Base-by-base conservation (phyloP, 37 sponge, comb jelly and placozoan genomes). In the Bolinopsis microptera region DNA sequence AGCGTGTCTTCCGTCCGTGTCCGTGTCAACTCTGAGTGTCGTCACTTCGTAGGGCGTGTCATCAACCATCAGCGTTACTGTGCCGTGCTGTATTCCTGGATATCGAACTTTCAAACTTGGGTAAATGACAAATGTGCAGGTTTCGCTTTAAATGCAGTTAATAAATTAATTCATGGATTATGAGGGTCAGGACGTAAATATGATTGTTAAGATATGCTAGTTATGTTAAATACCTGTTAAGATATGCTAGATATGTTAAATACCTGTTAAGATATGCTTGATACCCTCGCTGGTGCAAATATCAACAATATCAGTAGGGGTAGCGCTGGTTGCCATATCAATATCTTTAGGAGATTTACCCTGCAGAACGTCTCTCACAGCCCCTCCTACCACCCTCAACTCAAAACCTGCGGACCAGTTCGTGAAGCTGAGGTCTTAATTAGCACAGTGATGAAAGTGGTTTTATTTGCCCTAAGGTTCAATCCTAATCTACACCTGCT, bases 1-100 rank as follows among this genome's bases (percentile, higher is more conserved):
- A 21, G 99, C 99, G 80, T 97, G 99, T 24, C 99, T 93, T 28
- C 98, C 98, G 80, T 99, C 98, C 0, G 98, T 97, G 72, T 92
- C 94, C 3, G 68, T 38, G 76, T 97, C 99, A n/a, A 96, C 93
- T 0, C 99, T 69, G 69, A 99, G 93, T 9, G 99, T 97, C 24
- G 99, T 97, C 24, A 99, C 93, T 76, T 99, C 96, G 69, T 93
- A 88, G 93, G 69, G 93, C 27, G 90, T 93, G 23, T 69, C 77
- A 40, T 93, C 61, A 27, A 95, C 34, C 92, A 95, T 95, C 30
- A 95, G 96, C 25, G 97, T 96, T 38, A 99, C 31, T 0, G 98
- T 99, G 1, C 99, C 98, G 93, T 97, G 97, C 36, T 97, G 93
- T n/a, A 96, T 61, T 13, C 99, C 90, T 86, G 61, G 75, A 27